Evolutionary conservation across 2,797 vertebrate species (phyloP), one percentile per base, ranked within the genome.

Genomic region (Leptatherina wallacei): DNA sequence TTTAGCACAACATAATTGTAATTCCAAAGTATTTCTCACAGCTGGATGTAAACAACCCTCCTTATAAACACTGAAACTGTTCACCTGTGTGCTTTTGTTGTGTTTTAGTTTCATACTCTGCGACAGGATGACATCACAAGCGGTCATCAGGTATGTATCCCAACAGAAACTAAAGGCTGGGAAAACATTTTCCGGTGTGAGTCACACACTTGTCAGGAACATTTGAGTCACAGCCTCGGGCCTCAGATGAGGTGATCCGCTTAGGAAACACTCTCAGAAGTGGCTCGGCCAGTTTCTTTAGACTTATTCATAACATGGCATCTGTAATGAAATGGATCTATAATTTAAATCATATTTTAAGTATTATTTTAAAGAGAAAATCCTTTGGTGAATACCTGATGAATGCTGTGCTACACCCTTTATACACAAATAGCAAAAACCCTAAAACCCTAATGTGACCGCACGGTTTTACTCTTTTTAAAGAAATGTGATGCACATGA

Each of bases 111-210:
- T 38, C 36, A 38, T 14, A 38, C 36, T 12, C 13, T 13, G 12
- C 36, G 36, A 38, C 36, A 38, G 36, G 36, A 8, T 86, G 75
- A 83, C 60, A 57, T 77, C 71, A 80, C 44, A 60, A 59, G 3
- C 13, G 1, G 10, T 32, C 69, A 70, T 16, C 13, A 4, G 60
- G 80, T 69, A 6, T 64, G 27, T 80, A 32, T 32, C 18, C 29
- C 36, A 68, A 83, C 84, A 82, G 89, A 92, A 90, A 92, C 91
- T 54, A 40, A 35, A 42, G 65, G 51, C 7, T 20, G 40, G 27
- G 29, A 69, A 80, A 86, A 65, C 2, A 29, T 73, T 52, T 29
- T 44, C 55, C 61, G 30, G 33, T 55, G 2, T n/a, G 20, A 32
- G n/a, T n/a, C n/a, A n/a, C n/a, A n/a, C n/a, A n/a, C n/a, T n/a